Conservation (phyloP, 2,113 vertebrate species). For the Tretioscincus oriximinensis region DNA sequence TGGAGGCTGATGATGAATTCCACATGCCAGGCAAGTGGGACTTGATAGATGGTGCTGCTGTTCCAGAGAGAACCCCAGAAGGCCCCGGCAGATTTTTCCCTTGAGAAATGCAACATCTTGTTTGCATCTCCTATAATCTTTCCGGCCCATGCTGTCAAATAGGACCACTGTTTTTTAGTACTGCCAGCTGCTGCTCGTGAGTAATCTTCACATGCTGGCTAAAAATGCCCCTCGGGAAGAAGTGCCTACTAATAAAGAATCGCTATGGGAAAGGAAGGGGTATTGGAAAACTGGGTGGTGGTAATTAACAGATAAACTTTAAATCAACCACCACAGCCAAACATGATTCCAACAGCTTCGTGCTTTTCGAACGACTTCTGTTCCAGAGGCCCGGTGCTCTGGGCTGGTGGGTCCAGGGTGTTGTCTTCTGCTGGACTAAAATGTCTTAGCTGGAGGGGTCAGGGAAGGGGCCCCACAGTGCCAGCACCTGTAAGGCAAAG, state of each 20-base stretch:
- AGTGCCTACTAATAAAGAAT: conserved; percentile 17
- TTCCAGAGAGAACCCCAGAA: not conserved
- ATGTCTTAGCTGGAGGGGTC: not conserved
- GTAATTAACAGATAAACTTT: not conserved
- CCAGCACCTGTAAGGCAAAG: too few species aligned
- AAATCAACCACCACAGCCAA: conserved; percentile 25
- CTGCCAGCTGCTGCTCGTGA: conserved; percentile 47
- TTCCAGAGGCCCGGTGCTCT: not conserved
- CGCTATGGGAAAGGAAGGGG: not conserved
- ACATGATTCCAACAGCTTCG: not conserved
- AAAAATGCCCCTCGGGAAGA: conserved; percentile 29
- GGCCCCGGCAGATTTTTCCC: not conserved
- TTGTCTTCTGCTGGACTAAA: too few species aligned
- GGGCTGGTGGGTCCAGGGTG: too few species aligned
- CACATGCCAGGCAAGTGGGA: conserved; percentile 2
- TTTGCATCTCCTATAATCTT: conserved; percentile 46
- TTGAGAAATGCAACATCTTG: conserved; percentile 19
- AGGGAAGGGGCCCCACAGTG: too few species aligned
- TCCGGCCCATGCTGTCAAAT: conserved; percentile 20
- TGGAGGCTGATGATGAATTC: not conserved
- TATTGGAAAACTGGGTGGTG: conserved; percentile 23
- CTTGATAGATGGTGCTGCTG: not conserved
- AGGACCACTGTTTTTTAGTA: conserved; percentile 16
- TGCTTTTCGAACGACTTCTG: not conserved
- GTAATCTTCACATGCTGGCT: conserved; percentile 28